Conservation (phyloP, 2,797 vertebrate species). For the Sebastes vulpes region DNA sequence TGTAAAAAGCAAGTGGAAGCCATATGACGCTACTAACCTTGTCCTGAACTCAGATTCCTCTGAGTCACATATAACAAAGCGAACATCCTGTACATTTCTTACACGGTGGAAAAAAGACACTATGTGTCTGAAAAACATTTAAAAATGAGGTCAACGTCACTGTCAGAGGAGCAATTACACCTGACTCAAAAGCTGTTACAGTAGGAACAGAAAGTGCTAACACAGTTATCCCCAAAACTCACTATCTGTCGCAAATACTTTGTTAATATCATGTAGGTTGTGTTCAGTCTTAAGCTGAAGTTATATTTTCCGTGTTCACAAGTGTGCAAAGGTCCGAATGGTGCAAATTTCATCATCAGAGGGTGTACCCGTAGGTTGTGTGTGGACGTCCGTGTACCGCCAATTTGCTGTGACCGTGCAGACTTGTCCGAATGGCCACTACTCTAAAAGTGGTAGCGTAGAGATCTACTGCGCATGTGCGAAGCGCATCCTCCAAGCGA, state of each 20-base stretch:
- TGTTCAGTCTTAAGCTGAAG: not conserved
- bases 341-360: too few species aligned
- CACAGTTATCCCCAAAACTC: not conserved
- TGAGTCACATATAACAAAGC: not conserved
- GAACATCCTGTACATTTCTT: not conserved
- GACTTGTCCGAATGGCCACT: too few species aligned
- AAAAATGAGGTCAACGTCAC: not conserved
- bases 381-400: fast-evolving
- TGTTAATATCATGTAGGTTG: not conserved
- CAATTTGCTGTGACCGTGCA: too few species aligned
- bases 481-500: fast-evolving
- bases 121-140: not conserved
- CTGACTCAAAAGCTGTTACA: not conserved
- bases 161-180: not conserved
- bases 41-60: not conserved
- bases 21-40: not conserved
- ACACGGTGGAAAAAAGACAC: not conserved
- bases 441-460: too few species aligned
- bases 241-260: not conserved
- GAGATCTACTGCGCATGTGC: fast-evolving
- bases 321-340: fast-evolving
- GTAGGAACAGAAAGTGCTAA: not conserved
- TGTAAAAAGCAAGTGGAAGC: not conserved
- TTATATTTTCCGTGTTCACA: too few species aligned
- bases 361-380: too few species aligned